These are phyloP conservation scores for Spinibarbus caldwelli DNA, from an alignment of 2,797 vertebrate species.

Conservation along the genomic window DNA sequence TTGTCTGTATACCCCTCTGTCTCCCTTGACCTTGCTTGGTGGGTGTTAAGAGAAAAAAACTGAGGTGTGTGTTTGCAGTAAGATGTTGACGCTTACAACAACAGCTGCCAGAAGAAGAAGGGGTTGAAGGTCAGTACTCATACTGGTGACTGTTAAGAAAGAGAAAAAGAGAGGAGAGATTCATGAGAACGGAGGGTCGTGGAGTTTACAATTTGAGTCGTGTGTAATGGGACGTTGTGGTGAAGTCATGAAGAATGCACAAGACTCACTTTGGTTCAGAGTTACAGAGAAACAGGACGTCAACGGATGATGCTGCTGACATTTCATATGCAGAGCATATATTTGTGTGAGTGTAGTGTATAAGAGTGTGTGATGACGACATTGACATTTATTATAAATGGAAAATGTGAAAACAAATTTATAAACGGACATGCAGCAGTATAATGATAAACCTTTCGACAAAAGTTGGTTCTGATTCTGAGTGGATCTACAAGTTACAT, in stretches of 20 bases:
- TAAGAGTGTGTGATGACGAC: background rate
- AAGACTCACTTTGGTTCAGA: constrained; percentile 30
- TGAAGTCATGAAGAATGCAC: constrained; percentile 27
- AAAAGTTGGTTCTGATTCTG: background rate
- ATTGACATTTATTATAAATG: background rate
- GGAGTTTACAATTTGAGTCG: background rate
- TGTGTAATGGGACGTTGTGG: too few relatives aligned
- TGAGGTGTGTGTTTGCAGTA: constrained; percentile 61
- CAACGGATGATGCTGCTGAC: constrained; percentile 9
- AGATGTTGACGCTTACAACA: constrained; percentile 61
- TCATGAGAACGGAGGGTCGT: background rate
- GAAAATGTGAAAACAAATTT: background rate
- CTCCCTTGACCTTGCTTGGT: constrained; percentile 37
- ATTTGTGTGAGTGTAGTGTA: constrained; percentile 26
- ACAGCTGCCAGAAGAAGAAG: constrained; percentile 67
- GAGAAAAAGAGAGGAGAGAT: constrained; percentile 19
- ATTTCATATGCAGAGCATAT: constrained; percentile 35
- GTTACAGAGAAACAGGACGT: constrained; percentile 37
- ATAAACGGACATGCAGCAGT: background rate
- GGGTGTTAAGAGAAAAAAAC: constrained; percentile 72
- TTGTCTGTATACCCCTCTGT: constrained; percentile 41
- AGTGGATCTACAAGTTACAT: background rate
- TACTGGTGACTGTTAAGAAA: constrained; percentile 72
- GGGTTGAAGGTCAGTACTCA: constrained; percentile 64
- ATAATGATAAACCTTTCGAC: background rate